Evolutionary conservation across 1,140 invertebrate species (phyloP), one percentile per base, ranked within the genome.

Genomic region (Hycleus phaleratus): DNA sequence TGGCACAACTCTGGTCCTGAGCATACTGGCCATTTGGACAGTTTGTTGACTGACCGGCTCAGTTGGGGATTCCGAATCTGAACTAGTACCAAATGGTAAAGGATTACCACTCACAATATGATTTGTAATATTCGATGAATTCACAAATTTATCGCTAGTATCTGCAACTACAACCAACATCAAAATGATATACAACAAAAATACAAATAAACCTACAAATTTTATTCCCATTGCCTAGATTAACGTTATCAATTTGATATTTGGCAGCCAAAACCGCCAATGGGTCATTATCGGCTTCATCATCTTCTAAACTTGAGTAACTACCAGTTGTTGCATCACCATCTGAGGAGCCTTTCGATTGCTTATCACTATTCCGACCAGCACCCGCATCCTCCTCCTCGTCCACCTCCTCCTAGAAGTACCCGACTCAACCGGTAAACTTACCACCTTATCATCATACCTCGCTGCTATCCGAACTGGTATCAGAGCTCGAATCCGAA

Each of bases 51-150:
- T 81, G 26, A 81, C 71, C 8, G 81, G 81, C 64, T 82, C 81
- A 44, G 81, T 82, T 10, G 81, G 81, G 1, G 80, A 81, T 59
- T 82, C 81, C 10, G 81, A 82, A 52, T 82, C 81, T 38, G 80
- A 81, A 65, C 79, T 81, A 62, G 70, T 68, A 26, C 69, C 70
- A 52, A 73, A 72, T 0, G 66, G 65, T 7, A 64, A 47, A 44
- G 55, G 60, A 49, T 64, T 60, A 11, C 55, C 60, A 6, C 44
- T 44, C 11, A 48, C 45, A 8, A 47, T 48, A 18, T 39, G 45
- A 47, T 45, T 38, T 11, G 45, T 47, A 25, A 24, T 18, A 1
- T 18, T 42, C 54, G 11, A 6, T 45, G 44, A 32, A 38, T 55
- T 7, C 40, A 42, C 9, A 45, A 43, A 44, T 8, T 32, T 38